These are phyloP conservation scores for Oncorhynchus keta DNA, from an alignment of 2,113 vertebrate species.

Conservation along the genomic window DNA sequence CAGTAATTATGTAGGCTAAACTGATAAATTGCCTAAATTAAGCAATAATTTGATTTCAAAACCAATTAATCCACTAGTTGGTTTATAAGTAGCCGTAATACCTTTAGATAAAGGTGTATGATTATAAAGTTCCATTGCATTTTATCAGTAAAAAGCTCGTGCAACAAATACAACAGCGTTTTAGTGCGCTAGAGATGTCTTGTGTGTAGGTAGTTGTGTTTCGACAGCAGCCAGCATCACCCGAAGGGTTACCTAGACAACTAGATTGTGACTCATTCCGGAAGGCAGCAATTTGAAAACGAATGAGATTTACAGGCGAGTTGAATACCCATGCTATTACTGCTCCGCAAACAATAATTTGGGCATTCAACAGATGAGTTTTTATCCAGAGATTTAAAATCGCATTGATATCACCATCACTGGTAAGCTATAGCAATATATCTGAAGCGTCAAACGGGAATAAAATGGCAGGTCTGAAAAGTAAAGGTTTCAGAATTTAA, in stretches of 20 bases:
- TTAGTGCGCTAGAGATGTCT: background rate
- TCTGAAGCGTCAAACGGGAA: background rate
- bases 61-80: no score
- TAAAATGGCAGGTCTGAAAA: background rate
- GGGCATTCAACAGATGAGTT: conserved; percentile 13
- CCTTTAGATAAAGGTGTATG: background rate
- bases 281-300: conserved; percentile 64
- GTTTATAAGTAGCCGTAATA: no score
- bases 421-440: background rate
- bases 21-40: no score
- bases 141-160: background rate
- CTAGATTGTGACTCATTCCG: conserved; percentile 68
- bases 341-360: conserved; percentile 37
- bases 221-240: conserved; percentile 33
- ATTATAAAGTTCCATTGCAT: background rate
- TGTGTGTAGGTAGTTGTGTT: background rate
- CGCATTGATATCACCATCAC: background rate
- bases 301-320: conserved; percentile 71
- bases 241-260: conserved; percentile 72
- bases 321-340: conserved; percentile 65
- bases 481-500: background rate
- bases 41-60: no score
- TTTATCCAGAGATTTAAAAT: no score
- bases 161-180: background rate
- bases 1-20: no score